Evolutionary conservation across 2,113 vertebrate genomes (phyloP), one percentile per base, ranked within the genome.

Genomic region (Rhagologus leucostigma): DNA sequence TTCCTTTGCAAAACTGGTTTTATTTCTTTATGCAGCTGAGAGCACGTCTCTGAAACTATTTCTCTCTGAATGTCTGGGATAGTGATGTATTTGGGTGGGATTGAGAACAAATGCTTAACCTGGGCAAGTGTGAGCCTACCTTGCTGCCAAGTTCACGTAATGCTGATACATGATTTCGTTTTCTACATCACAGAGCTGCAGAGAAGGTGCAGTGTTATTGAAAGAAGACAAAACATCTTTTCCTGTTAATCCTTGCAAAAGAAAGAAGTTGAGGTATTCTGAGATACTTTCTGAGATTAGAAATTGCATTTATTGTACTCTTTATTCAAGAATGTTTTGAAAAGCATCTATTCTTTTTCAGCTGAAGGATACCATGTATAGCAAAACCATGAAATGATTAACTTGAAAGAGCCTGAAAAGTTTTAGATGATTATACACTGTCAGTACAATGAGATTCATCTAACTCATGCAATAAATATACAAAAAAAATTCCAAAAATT

Each of bases 401-500:
- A 84, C 27, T 71, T 87, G 47, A 2, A 65, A 49, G 8, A 71
- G 32, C 30, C 21, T 75, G 41, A 60, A 62, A 94, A 80, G 29
- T 13, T 3, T 70, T 57, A 82, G 65, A 21, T 76, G 7, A 62
- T 59, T 56, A 49, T 52, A 86, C 11, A 41, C 6, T n/a, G 9
- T 29, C 23, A 7, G n/a, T 84, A 65, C 10, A 86, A 65, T 67
- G 22, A 73, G 42, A 80, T 83, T 80, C 49, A 73, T 57, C 32
- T 49, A 74, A 64, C 2, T 41, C 2, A 33, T n/a, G 29, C 29
- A 62, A 81, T 29, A 84, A 39, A 8, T 32, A 33, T 16, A 20
- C 0, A 4, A 41, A 60, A 65, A 53, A 17, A 12, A 11, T 3
- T 6, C 4, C 3, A 18, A 12, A 74, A 68, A 39, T 41, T 7